Evolutionary conservation across 2,888 invertebrate species (phyloP).

Genomic region (Agrochola lychnidis): DNA sequence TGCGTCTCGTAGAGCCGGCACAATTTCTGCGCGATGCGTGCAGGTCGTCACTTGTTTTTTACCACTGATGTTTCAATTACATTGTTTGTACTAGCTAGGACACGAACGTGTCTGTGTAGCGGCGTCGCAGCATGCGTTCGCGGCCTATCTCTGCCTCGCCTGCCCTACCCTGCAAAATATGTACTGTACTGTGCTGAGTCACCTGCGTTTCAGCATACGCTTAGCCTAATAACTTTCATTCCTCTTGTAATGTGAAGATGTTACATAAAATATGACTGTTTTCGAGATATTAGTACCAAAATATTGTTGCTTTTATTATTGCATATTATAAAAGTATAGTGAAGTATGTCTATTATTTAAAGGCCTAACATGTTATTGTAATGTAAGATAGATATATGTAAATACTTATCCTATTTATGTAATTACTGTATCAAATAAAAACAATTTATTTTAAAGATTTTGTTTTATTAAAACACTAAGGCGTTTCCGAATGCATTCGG

Average conservation of each 20-base stretch:
- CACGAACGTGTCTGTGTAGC: too few species aligned
- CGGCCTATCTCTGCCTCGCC: too few species aligned
- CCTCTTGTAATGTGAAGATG: conserved; percentile 19
- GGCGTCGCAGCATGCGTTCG: too few species aligned
- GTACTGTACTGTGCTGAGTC: too few species aligned
- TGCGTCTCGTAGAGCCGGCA: too few species aligned
- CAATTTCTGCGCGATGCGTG: too few species aligned
- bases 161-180: too few species aligned
- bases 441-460: conserved; percentile 48
- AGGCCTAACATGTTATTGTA: conserved; percentile 59
- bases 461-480: conserved; percentile 2
- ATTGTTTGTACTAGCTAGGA: too few species aligned
- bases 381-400: conserved; percentile 66
- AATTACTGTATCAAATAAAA: conserved; percentile 63
- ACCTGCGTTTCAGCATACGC: too few species aligned
- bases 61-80: too few species aligned
- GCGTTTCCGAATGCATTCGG: too few species aligned
- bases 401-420: conserved; percentile 61
- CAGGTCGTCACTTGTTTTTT: too few species aligned
- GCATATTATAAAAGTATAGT: conserved; percentile 38
- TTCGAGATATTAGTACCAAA: conserved; percentile 42
- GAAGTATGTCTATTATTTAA: conserved; percentile 46
- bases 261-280: conserved; percentile 5
- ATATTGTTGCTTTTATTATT: conserved; percentile 49
- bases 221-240: conserved; percentile 4